Evolutionary conservation across 2,888 invertebrate genomes (phyloP).

Genomic region (Encarsia formosa): DNA sequence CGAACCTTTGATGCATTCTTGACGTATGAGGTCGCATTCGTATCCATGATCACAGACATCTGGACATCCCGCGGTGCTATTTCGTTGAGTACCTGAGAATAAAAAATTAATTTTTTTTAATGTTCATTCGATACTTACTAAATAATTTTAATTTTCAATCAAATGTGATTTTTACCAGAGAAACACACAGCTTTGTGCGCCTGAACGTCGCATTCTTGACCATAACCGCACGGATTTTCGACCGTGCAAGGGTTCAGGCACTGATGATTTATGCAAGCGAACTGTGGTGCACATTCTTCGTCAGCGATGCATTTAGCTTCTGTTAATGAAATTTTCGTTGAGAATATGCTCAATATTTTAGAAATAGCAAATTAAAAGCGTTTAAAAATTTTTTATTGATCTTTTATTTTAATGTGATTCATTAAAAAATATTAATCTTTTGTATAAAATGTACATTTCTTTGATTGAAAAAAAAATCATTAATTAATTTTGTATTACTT

Average conservation of each 20-base stretch:
- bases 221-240: constrained; percentile 68
- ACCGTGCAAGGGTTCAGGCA: constrained; percentile 79
- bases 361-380: neutral
- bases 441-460: no score
- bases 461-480: no score
- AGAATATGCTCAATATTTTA: constrained; percentile 24
- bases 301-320: constrained; percentile 77
- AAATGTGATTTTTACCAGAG: constrained; percentile 62
- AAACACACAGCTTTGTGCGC: constrained; percentile 81
- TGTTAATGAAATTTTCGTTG: constrained; percentile 43
- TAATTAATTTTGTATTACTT: no score
- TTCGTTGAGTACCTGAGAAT: constrained; percentile 19
- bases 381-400: neutral
- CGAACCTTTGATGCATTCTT: constrained; percentile 79
- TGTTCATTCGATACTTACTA: no score
- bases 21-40: constrained; percentile 73
- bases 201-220: constrained; percentile 77
- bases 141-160: neutral
- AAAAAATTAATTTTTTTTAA: neutral
- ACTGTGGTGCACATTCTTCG: constrained; percentile 71
- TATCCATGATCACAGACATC: constrained; percentile 78
- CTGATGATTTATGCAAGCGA: constrained; percentile 74
- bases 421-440: neutral
- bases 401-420: neutral
- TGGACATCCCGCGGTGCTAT: constrained; percentile 38